A percentile compares a stretch with the other conserved stretches of the same genome.
Evolutionary conservation across 2,888 invertebrate genomes (phyloP).

Genomic region (Atethmia centrago): DNA sequence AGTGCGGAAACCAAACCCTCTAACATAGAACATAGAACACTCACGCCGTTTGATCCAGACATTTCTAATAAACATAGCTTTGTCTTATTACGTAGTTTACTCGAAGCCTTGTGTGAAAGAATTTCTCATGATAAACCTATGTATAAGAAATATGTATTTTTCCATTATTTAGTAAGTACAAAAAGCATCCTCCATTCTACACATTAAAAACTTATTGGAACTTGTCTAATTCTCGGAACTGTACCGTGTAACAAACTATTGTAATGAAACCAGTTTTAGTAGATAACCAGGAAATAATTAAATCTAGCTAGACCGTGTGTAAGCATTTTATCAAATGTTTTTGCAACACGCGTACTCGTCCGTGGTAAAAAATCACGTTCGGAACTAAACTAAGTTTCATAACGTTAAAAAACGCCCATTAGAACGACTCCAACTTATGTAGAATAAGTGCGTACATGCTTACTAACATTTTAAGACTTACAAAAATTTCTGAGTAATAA

Average conservation of each 20-base stretch:
- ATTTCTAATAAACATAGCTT: conserved; percentile 7
- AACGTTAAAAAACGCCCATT: conserved; percentile 34
- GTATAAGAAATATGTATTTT: not conserved
- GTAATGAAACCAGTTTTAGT: conserved; percentile 44
- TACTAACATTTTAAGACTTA: not conserved
- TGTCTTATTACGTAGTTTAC: not conserved
- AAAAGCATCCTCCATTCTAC: not conserved
- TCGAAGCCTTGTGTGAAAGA: not conserved
- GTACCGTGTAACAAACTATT: conserved; percentile 28
- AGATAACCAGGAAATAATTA: conserved; percentile 59
- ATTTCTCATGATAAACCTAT: not conserved
- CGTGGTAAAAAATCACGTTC: conserved; percentile 59
- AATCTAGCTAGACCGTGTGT: conserved; percentile 32
- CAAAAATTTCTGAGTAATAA: not conserved
- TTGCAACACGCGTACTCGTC: conserved; percentile 59
- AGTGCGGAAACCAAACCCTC: too few relatives aligned
- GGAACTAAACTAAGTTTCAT: conserved; percentile 50
- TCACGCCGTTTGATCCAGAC: conserved; percentile 14
- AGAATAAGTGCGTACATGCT: conserved; percentile 7
- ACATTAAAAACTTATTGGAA: conserved; percentile 6
- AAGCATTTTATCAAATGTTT: conserved; percentile 60
- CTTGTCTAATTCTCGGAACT: conserved; percentile 16
- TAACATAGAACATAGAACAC: too few relatives aligned
- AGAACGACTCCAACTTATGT: not conserved
- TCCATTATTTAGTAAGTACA: not conserved